Evolutionary conservation across 2,888 invertebrate species (phyloP).

Genomic region (Acanthoscelides obtectus): DNA sequence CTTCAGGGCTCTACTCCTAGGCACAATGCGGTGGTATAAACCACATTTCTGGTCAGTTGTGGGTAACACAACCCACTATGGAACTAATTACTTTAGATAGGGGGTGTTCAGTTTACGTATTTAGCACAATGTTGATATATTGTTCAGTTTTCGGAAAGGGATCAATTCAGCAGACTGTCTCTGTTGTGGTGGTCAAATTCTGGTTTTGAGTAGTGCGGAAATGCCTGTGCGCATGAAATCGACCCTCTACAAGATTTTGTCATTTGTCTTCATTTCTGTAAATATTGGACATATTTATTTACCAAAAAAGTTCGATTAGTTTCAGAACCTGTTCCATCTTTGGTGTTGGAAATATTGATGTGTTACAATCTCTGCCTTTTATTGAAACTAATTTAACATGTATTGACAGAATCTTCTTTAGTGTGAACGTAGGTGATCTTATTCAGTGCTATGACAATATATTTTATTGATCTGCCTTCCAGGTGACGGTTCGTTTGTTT

Average conservation of each 20-base stretch:
- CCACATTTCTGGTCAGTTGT: conserved; percentile 32
- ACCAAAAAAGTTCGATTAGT: background rate
- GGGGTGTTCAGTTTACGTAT: conserved; percentile 26
- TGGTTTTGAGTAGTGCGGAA: background rate
- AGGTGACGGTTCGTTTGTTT: too few species aligned
- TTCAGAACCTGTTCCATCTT: too few species aligned
- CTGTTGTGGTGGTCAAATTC: background rate
- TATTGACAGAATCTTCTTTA: too few species aligned
- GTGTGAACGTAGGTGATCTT: too few species aligned
- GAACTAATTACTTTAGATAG: conserved; percentile 32
- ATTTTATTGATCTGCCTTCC: too few species aligned
- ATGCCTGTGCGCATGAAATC: background rate
- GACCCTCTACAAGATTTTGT: background rate
- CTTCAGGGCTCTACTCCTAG: conserved; percentile 11
- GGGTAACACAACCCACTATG: conserved; percentile 27
- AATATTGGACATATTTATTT: background rate
- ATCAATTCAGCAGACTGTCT: background rate
- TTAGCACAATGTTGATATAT: conserved; percentile 16
- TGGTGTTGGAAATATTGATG: too few species aligned
- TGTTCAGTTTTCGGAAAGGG: conserved; percentile 11
- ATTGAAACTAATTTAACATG: too few species aligned
- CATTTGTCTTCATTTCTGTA: background rate
- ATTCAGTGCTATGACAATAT: too few species aligned
- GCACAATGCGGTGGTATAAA: conserved; percentile 21
- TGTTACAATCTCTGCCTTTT: too few species aligned